Evolutionary conservation across 1,140 invertebrate species (phyloP).

Genomic region (Potamilus streckersoni): DNA sequence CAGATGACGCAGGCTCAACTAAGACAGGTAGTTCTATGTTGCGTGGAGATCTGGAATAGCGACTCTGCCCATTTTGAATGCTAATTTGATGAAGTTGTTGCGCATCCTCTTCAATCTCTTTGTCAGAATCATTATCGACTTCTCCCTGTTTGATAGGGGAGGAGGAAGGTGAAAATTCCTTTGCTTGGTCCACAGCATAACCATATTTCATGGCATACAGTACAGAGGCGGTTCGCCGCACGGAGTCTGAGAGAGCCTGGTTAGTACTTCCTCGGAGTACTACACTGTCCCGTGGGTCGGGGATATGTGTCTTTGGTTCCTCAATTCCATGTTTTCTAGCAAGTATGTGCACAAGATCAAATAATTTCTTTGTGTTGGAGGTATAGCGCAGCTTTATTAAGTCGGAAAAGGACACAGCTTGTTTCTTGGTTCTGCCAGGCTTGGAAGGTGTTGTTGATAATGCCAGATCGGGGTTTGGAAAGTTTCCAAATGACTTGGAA

Average conservation of each 20-base stretch:
- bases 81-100: too few relatives aligned
- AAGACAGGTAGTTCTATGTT: too few relatives aligned
- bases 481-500: too few relatives aligned
- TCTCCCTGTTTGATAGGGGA: too few relatives aligned
- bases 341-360: slow-evolving; percentile 26
- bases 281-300: slow-evolving; percentile 25
- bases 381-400: slow-evolving; percentile 31
- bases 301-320: slow-evolving; percentile 21
- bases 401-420: slow-evolving; percentile 28
- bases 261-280: slow-evolving; percentile 28
- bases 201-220: slow-evolving; percentile 32
- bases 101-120: too few relatives aligned
- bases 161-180: not conserved
- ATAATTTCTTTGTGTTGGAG: slow-evolving; percentile 18
- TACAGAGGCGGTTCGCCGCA: slow-evolving; percentile 16
- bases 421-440: slow-evolving; percentile 5
- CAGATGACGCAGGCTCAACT: too few relatives aligned
- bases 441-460: too few relatives aligned
- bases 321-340: slow-evolving; percentile 29
- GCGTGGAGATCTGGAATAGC: too few relatives aligned
- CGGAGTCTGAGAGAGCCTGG: slow-evolving; percentile 1
- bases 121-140: too few relatives aligned
- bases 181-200: not conserved
- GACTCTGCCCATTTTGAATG: too few relatives aligned
- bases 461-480: too few relatives aligned